Percentiles rank a stretch among this genome's conserved stretches.
Evolutionary conservation across 1,140 invertebrate species (phyloP).

Genomic region (Drosophila lini): DNA sequence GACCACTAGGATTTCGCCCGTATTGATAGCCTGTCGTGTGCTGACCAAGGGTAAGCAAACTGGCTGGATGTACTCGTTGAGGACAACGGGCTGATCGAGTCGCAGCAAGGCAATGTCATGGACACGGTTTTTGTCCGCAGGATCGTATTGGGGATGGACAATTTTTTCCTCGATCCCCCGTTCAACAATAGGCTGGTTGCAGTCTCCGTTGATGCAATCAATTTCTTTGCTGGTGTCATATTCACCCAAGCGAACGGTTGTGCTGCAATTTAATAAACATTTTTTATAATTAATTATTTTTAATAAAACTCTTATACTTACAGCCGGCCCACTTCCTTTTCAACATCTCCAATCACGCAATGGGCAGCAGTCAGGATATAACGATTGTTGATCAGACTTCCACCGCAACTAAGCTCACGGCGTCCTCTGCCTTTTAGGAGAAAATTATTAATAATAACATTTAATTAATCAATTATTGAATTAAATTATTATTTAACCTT

Average conservation of each 20-base stretch:
- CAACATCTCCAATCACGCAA: constrained; percentile 88
- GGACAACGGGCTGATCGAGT: constrained; percentile 89
- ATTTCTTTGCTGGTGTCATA: constrained; percentile 85
- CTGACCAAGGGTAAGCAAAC: constrained; percentile 88
- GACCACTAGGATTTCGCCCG: constrained; percentile 85
- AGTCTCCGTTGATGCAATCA: constrained; percentile 85
- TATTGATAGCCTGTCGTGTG: constrained; percentile 58
- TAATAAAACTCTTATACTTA: constrained; percentile 39
- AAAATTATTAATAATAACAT: neutral
- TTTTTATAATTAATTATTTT: neutral
- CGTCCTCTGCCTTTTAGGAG: constrained; percentile 51
- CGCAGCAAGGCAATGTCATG: constrained; percentile 92
- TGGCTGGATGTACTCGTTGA: constrained; percentile 90
- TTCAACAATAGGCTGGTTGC: constrained; percentile 74
- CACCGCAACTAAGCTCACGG: constrained; percentile 85
- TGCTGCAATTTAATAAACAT: constrained; percentile 58
- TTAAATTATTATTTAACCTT: neutral
- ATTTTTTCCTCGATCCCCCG: constrained; percentile 76
- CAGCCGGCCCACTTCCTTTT: constrained; percentile 62
- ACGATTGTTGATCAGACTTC: constrained; percentile 86
- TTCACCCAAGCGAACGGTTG: constrained; percentile 87
- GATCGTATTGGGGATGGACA: constrained; percentile 82
- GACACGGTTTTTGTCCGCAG: constrained; percentile 42
- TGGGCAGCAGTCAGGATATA: constrained; percentile 93
- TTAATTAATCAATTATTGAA: neutral